These are phyloP conservation scores for Porphyrio hochstetteri DNA, from an alignment of 2,113 vertebrate species.

Conservation along the genomic window DNA sequence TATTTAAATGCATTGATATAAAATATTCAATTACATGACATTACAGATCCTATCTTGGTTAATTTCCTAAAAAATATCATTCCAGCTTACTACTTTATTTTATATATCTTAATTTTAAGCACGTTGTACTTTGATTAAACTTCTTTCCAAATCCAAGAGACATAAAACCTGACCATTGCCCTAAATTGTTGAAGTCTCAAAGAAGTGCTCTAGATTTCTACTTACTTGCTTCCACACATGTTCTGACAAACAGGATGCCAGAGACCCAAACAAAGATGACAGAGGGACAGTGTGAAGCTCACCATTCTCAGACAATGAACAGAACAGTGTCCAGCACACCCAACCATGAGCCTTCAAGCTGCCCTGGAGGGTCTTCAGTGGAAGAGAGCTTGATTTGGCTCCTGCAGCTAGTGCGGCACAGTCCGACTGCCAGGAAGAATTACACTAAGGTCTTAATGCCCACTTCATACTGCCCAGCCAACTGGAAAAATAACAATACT, in stretches of 20 bases:
- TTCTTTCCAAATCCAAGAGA: too few relatives aligned
- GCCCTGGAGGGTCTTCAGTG: not conserved
- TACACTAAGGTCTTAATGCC: not conserved
- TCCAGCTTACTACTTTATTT: not conserved
- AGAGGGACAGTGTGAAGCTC: not conserved
- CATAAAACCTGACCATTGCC: not conserved
- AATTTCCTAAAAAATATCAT: slow-evolving; percentile 45
- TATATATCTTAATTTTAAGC: not conserved
- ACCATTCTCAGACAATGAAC: accelerated
- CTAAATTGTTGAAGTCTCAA: not conserved
- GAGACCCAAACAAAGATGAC: not conserved
- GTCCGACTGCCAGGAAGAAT: not conserved
- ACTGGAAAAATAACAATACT: not conserved
- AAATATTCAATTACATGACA: slow-evolving; percentile 21
- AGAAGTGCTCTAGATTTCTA: not conserved
- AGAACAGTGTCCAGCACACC: not conserved
- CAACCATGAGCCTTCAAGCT: accelerated
- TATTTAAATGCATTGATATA: slow-evolving; percentile 52
- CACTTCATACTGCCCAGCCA: not conserved
- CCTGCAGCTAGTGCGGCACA: not conserved
- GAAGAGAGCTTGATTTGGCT: not conserved
- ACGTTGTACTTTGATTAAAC: accelerated
- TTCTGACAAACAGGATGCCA: not conserved
- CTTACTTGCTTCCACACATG: not conserved
- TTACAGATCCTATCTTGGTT: slow-evolving; percentile 52